Percentiles rank a stretch among this genome's conserved stretches.
Conservation (phyloP, 2,113 vertebrate genomes). For the Probosciger aterrimus region DNA sequence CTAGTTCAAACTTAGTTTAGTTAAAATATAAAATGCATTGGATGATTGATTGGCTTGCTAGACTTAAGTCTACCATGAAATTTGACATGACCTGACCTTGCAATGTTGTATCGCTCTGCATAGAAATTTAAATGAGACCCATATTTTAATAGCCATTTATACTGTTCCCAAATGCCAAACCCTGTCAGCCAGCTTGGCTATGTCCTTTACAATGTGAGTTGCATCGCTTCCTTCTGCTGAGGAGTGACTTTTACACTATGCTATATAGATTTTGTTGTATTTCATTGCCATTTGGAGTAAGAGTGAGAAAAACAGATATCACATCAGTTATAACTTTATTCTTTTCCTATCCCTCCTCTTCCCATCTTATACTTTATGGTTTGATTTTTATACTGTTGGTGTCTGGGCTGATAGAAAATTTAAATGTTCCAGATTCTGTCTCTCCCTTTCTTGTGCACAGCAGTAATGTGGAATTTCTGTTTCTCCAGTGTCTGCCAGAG, state of each 20-base stretch:
- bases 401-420: neutral
- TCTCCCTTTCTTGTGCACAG: neutral
- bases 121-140: neutral
- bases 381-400: neutral
- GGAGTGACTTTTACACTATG: accelerated
- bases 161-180: neutral
- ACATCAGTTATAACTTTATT: neutral
- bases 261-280: neutral
- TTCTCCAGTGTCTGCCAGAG: neutral
- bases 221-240: neutral
- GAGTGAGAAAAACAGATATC: neutral
- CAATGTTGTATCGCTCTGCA: neutral
- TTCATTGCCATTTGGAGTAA: neutral
- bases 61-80: neutral
- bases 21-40: constrained; percentile 6
- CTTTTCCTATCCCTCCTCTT: neutral
- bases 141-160: constrained; percentile 8
- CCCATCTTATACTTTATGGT: neutral
- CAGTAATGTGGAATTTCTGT: neutral
- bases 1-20: constrained; percentile 38
- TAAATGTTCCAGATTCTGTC: neutral
- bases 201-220: neutral
- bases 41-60: constrained; percentile 18
- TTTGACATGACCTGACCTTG: neutral
- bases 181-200: neutral